Evolutionary conservation across 2,797 vertebrate species (phyloP), one percentile per base, ranked within the genome.

Genomic region (Tachyglossus aculeatus): DNA sequence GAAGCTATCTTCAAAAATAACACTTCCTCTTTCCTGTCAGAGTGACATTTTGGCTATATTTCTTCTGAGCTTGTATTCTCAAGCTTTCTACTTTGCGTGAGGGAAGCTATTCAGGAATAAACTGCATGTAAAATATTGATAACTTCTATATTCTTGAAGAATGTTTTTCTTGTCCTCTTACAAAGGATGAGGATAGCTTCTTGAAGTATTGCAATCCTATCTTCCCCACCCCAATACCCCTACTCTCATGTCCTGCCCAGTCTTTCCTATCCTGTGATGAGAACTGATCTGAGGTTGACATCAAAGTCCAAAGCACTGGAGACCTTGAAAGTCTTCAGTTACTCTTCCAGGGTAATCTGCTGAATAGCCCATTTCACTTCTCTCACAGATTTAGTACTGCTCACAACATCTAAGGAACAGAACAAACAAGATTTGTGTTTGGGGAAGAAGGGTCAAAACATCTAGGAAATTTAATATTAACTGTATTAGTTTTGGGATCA

Each of bases 1-100:
- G 21, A 15, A 51, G 33, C 29, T 60, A 39, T 65, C 69, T 65
- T 74, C 27, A 80, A 82, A 77, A 83, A 81, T 29, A 76, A 48
- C 32, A 41, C 48, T 73, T 85, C 39, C 58, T 40, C 38, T 76
- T 69, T 71, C 45, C 40, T 71, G 54, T 56, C 33, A 74, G 52
- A 51, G 41, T 14, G 65, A 57, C 55, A 54, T 34, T 48, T 47
- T 50, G 39, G 48, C 59, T 44, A 67, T 77, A 78, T 77, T 60
- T 78, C 13, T 67, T 62, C 36, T 63, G 31, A 19, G n/a, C 19
- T 2, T 33, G 34, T 76, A 60, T n/a, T 71, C 18, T 3, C 51
- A 68, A 57, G 48, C 8, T 6, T 32, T 32, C 50, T 69, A 47
- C 12, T 61, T 66, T 16, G 29, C 52, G 15, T 64, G 57, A 79